Base-by-base conservation (phyloP, 2,888 invertebrate genomes). In the Agonopterix alstromeriana region DNA sequence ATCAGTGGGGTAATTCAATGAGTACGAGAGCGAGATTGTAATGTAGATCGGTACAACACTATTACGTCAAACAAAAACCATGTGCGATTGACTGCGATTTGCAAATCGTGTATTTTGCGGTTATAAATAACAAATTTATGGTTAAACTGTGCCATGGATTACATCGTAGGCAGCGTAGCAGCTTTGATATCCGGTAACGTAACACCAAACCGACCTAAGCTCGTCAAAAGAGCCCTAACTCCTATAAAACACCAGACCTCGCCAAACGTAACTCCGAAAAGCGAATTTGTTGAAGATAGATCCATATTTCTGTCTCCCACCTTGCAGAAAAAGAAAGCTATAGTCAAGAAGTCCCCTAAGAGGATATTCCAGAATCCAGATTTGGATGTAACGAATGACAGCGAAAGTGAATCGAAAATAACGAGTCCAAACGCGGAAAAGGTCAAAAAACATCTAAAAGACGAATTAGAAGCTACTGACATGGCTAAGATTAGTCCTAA, bases 101-200 rank as follows among this genome's bases (percentile, higher is more conserved):
- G 38, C 10, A 8, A 36, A 10, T 1, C 40, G n/a, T 36, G 36
- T 17, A 9, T 45, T n/a, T 27, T 27, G 27, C 27, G 27, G 27
- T 27, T 42, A 5, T 8, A 36, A 35, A 43, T 43, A 44, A 40
- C 35, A 36, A 35, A 46, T 43, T 46, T 35, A 11, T 35, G 43
- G 10, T 46, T 46, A 52, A 47, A 35, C 50, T 44, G 49, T 49
- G 58, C 54, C 40, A 89, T 89, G 89, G 89, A 89, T 73, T 90
- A 90, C 69, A 81, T 89, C 35, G 73, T 91, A 40, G 92, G 91
- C 49, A 90, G 91, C 67, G 79, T 91, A 50, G 90, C 91, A 51
- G 91, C 90, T 53, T 70, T 91, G 57, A 84, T 92, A 65, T 85
- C 91, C 11, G 91, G 91, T 44, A 84, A 87, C 53, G 88, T 88